Conservation (phyloP, 53 echinoderm and acorn worm species). For the Holothuria leucospilota region DNA sequence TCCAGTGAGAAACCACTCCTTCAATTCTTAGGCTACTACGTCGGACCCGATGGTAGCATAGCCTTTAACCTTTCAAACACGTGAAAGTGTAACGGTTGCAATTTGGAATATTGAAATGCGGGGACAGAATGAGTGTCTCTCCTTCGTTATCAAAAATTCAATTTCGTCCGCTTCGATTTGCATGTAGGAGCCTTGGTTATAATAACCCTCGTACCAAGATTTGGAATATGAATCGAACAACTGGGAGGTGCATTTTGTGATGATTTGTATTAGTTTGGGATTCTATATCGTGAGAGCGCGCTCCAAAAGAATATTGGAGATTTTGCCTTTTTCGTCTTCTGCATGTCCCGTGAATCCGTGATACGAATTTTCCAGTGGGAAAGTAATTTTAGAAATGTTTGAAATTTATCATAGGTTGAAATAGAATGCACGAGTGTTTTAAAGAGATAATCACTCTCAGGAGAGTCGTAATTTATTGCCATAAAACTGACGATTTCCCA, state of each 20-base stretch:
- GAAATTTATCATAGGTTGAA: too few species aligned
- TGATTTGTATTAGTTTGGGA: not conserved
- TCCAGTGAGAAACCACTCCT: not conserved
- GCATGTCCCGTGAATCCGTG: too few species aligned
- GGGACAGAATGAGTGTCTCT: not conserved
- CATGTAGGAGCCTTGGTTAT: not conserved
- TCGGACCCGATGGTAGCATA: not conserved
- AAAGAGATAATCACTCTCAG: too few species aligned
- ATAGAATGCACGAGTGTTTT: too few species aligned
- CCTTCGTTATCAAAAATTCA: not conserved
- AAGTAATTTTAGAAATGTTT: too few species aligned
- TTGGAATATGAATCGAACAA: not conserved
- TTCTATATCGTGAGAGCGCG: not conserved
- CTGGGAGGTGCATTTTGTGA: not conserved
- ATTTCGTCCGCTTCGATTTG: not conserved
- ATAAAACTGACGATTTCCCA: too few species aligned
- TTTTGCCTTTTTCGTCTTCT: too few species aligned
- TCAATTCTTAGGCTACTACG: not conserved
- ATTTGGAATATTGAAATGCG: not conserved
- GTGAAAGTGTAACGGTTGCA: slow-evolving; percentile 4
- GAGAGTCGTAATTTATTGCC: too few species aligned
- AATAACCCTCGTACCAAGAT: not conserved
- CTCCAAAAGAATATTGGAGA: too few species aligned
- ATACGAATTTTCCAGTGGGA: too few species aligned
- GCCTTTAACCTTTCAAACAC: not conserved